Evolutionary conservation across 2,888 invertebrate species (phyloP).

Genomic region (Dendrolimus pini): DNA sequence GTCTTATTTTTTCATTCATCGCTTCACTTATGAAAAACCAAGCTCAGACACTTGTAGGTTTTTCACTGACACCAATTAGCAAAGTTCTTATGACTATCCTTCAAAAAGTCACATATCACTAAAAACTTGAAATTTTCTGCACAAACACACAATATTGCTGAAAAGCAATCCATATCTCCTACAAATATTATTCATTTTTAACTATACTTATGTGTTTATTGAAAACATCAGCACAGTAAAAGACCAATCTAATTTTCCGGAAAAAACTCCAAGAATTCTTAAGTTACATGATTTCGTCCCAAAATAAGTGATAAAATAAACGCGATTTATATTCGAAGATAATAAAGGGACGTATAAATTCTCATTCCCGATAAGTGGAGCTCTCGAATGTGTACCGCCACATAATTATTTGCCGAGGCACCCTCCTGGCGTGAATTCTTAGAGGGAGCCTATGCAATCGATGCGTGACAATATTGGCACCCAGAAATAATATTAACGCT

Average conservation of each 20-base stretch:
- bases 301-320: conserved; percentile 23
- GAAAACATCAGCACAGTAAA: too few species aligned
- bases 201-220: too few species aligned
- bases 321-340: conserved; percentile 22
- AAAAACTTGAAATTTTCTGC: too few species aligned
- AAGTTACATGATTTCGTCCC: conserved; percentile 18
- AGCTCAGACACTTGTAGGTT: too few species aligned
- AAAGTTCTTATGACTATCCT: too few species aligned
- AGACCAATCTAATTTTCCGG: not conserved
- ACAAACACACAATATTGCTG: conserved; percentile 5
- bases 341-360: conserved; percentile 25
- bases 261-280: conserved; percentile 13
- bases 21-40: too few species aligned
- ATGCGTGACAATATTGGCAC: conserved; percentile 39
- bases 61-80: too few species aligned
- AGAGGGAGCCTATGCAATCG: conserved; percentile 20
- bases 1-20: too few species aligned
- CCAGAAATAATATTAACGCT: conserved; percentile 35
- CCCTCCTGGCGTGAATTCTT: conserved; percentile 11
- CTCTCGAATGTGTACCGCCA: conserved; percentile 13
- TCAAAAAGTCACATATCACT: too few species aligned
- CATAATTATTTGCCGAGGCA: conserved; percentile 18
- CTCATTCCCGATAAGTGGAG: conserved; percentile 21
- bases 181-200: not conserved
- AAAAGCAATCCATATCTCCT: conserved; percentile 5